Conservation (phyloP, 2,113 vertebrate species). For the Sterna hirundo region DNA sequence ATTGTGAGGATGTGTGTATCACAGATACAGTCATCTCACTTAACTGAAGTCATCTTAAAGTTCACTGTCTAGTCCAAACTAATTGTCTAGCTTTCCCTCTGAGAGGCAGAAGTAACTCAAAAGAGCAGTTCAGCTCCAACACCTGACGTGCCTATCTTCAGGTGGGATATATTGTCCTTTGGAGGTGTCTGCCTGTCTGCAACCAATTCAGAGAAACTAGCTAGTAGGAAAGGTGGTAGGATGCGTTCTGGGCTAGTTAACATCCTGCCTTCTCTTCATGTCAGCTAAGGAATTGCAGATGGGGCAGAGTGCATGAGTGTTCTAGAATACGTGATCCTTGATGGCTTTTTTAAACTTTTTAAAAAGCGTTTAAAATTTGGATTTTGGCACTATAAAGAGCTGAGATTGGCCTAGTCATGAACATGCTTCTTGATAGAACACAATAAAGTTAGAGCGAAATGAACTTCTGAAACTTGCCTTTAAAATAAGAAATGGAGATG, state of each 20-base stretch:
- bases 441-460: neutral
- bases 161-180: neutral
- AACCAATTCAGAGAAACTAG: neutral
- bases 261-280: fast-evolving
- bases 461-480: neutral
- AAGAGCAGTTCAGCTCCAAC: neutral
- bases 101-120: neutral
- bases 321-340: neutral
- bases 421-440: neutral
- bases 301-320: neutral
- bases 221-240: neutral
- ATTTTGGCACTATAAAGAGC: neutral
- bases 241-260: neutral
- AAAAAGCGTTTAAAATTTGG: neutral
- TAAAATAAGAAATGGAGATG: neutral
- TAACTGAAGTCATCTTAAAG: neutral
- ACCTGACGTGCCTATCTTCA: neutral
- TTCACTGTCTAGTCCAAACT: neutral
- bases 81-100: neutral
- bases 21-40: fast-evolving
- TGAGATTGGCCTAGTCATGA: neutral
- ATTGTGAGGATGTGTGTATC: neutral
- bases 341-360: neutral
- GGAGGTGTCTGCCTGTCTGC: neutral
- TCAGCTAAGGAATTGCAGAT: neutral